Conservation (phyloP, 2,797 vertebrate species). For the Eurystomus glaucurus region DNA sequence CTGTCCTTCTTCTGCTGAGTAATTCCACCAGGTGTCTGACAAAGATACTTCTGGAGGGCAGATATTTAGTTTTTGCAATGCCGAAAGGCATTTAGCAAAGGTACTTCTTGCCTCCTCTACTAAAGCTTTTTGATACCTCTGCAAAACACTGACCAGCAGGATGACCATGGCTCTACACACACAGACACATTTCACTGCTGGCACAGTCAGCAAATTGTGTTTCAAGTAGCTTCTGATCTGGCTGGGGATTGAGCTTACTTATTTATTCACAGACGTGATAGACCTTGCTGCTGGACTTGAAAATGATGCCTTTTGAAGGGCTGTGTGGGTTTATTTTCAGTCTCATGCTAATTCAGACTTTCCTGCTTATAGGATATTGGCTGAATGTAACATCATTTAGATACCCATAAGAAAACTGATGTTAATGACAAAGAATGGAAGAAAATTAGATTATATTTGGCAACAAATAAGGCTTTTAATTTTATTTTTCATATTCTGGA, state of each 20-base stretch:
- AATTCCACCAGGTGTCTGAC: constrained; percentile 22
- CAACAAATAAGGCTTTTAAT: not conserved
- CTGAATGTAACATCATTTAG: not conserved
- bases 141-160: not conserved
- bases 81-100: constrained; percentile 25
- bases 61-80: not conserved
- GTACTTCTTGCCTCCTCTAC: not conserved
- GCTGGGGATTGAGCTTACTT: not conserved
- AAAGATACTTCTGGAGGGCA: constrained; percentile 34
- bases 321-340: not conserved
- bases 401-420: not conserved
- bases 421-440: not conserved
- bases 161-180: not conserved
- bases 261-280: not conserved
- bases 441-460: not conserved
- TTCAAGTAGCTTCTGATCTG: not conserved
- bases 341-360: not conserved
- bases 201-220: not conserved
- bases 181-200: not conserved
- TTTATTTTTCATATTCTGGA: not conserved
- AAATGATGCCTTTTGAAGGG: not conserved
- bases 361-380: not conserved
- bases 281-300: not conserved
- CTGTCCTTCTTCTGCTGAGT: constrained; percentile 33
- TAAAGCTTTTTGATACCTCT: not conserved